Evolutionary conservation across 1,140 invertebrate species (phyloP), one percentile per base, ranked within the genome.

Genomic region (Drosophila lini): DNA sequence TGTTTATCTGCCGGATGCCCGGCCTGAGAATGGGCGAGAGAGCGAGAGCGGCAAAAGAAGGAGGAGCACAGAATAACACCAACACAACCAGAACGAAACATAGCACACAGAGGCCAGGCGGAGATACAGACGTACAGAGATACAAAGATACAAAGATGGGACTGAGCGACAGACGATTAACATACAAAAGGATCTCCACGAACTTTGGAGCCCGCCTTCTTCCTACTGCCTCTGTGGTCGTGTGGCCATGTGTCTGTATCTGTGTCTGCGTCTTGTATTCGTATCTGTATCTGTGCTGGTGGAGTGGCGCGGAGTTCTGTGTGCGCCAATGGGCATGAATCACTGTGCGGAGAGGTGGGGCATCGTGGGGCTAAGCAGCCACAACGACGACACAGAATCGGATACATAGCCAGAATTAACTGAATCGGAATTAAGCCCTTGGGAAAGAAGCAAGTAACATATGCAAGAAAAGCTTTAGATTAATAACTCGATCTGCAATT

Each of bases 151-250:
- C 59, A 76, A 61, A 78, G 52, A 81, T 58, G 50, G 59, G 55
- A 74, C 79, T 65, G 44, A 69, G 45, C 63, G 68, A 68, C 47
- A 63, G 56, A 74, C 84, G 84, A 88, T 88, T 88, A 88, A 88
- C 84, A 88, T 88, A 88, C 84, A 88, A 88, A 88, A 88, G 84
- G 84, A 88, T 88, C 78, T 89, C 58, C 44, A 57, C 65, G 69
- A 63, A 63, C 69, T 89, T 88, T 88, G 84, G 84, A 88, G 80
- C 84, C 68, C 83, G 83, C 83, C 83, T 88, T 80, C 82, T 88
- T 57, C 31, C 47, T 32, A 36, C 28, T 67, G 42, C 42, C 10
- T 56, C 44, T 69, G 44, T 65, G 50, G 61, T 73, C 45, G 44
- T 74, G 64, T 15, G 15, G 42, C 45, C 42, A 28, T 65, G 65